Evolutionary conservation across 2,888 invertebrate genomes (phyloP), one percentile per base, ranked within the genome.

Genomic region (Panzeria rudis): DNA sequence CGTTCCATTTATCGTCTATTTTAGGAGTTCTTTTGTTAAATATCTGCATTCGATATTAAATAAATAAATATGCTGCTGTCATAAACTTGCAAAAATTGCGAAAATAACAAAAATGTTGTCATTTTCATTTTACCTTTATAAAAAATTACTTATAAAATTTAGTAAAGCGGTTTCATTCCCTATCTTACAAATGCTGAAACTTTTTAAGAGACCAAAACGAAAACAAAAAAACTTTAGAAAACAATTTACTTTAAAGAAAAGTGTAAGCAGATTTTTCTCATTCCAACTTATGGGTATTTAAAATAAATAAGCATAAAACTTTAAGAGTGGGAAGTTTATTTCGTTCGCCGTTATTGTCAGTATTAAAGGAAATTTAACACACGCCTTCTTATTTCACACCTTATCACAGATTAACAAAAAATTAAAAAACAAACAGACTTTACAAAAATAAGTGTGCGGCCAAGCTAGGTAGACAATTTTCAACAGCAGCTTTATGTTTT

Each of bases 351-450:
- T 73, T 82, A 20, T 78, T 76, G 62, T 64, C 38, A 61, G 52
- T 44, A 66, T 54, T 61, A 76, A 71, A 71, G 52, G 66, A 84
- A 80, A 80, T 77, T 77, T 72, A 72, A 68, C 76, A 84, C 80
- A 80, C 72, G 76, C 84, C 76, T 68, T 25, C 66, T 44, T 44
- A 80, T 80, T 84, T 84, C 80, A 84, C 80, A 84, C 84, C 84
- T 84, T 80, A 80, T 84, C 80, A 77, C 54, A 80, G 84, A 84
- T 84, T 80, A 77, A 78, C 66, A 72, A 52, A 59, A 71, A 56
- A 50, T 47, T 38, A 41, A 32, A 52, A 71, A 71, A 62, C 32
- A 78, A 68, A 64, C 15, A 73, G 17, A 50, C n/a, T 64, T 79
- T 66, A n/a, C 15, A 38, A 50, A 80, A 66, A 35, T 9, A 71